Percentiles rank a stretch among this genome's conserved stretches.
Evolutionary conservation across 2,888 invertebrate species (phyloP).

Genomic region (Gymnosoma rotundatum): DNA sequence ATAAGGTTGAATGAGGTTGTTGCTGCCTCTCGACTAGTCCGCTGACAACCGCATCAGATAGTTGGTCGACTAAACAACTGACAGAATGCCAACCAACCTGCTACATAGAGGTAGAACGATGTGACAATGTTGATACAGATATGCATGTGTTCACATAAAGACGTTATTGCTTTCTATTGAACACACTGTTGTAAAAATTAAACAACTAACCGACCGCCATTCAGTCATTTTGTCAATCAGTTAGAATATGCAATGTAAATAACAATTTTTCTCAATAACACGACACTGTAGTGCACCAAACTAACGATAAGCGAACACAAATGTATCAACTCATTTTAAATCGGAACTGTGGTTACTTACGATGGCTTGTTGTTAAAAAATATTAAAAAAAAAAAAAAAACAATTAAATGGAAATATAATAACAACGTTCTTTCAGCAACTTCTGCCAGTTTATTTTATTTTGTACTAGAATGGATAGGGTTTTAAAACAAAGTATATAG

Average conservation of each 20-base stretch:
- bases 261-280: slow-evolving; percentile 58
- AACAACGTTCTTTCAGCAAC: no score
- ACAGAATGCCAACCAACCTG: slow-evolving; percentile 1
- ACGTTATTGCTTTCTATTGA: slow-evolving; percentile 34
- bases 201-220: slow-evolving; percentile 33
- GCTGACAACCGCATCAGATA: slow-evolving; percentile 59
- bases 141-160: slow-evolving; percentile 37
- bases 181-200: slow-evolving; percentile 27
- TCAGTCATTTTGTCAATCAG: slow-evolving; percentile 49
- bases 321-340: slow-evolving; percentile 28
- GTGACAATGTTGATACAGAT: slow-evolving; percentile 56
- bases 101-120: slow-evolving; percentile 20
- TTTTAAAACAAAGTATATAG: no score
- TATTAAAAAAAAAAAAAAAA: no score
- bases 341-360: slow-evolving; percentile 27
- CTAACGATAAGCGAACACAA: slow-evolving; percentile 56
- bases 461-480: no score
- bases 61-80: slow-evolving; percentile 16
- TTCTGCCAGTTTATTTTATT: no score
- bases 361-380: neutral
- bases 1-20: slow-evolving; percentile 69
- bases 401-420: neutral
- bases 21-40: slow-evolving; percentile 71
- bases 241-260: slow-evolving; percentile 58
- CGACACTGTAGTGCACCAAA: slow-evolving; percentile 43